Percentiles rank a stretch among this genome's conserved stretches.
Evolutionary conservation across 2,888 invertebrate genomes (phyloP).

Genomic region (Leptopterna dolabrata): DNA sequence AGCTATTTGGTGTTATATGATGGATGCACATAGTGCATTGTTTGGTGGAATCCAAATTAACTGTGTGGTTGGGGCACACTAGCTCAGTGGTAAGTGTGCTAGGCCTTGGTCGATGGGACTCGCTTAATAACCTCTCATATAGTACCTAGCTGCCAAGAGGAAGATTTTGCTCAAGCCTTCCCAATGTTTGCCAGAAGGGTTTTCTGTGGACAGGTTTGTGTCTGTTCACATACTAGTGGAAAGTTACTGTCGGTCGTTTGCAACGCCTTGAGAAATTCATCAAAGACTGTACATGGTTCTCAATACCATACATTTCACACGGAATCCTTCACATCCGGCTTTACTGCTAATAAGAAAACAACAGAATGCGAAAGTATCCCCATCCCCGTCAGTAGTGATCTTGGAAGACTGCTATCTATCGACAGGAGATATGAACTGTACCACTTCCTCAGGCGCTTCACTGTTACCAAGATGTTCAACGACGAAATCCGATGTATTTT

Average conservation of each 20-base stretch:
- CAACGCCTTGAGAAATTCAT: neutral
- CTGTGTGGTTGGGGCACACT: no score
- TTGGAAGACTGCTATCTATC: neutral
- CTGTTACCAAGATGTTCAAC: neutral
- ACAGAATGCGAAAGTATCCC: neutral
- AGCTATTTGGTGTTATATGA: no score
- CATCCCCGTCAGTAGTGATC: neutral
- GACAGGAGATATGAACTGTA: neutral
- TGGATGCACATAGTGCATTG: no score
- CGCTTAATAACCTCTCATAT: no score
- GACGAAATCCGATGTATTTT: neutral
- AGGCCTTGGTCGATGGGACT: no score
- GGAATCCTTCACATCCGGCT: neutral
- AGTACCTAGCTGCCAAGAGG: no score
- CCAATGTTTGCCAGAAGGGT: neutral
- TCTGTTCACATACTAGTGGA: neutral
- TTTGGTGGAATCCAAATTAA: no score
- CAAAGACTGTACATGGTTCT: neutral
- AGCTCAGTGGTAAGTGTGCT: no score
- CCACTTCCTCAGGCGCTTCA: neutral
- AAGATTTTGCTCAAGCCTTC: no score
- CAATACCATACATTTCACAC: neutral
- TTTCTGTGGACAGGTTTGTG: neutral
- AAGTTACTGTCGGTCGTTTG: neutral
- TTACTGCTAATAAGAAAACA: neutral